Base-by-base conservation (phyloP, 2,797 vertebrate species). In the Mus minutoides region DNA sequence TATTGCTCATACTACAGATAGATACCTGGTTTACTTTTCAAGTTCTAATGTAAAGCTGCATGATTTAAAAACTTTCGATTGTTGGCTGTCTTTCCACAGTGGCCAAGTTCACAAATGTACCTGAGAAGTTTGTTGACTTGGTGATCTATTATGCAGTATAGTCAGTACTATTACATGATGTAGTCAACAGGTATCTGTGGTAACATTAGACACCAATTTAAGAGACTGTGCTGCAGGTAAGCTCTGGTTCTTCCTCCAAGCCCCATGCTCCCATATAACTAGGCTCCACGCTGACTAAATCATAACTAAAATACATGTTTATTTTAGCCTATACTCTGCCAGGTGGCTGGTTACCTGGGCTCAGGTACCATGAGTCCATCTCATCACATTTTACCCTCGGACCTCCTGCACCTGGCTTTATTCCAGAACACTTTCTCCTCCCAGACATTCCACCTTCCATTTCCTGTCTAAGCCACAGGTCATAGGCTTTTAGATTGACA, bases 1-100 rank as follows among this genome's bases (percentile, higher is more conserved):
- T 62, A n/a, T 46, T 37, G 13, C 6, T 16, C 67, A 34, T 69
- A 34, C 14, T 40, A 6, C 56, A 78, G 75, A 56, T 64, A 88
- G 49, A 67, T 75, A 92, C 16, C 31, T 84, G 71, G 1, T 54
- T 84, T n/a, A 60, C 31, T 46, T 90, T 67, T 77, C 87, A 31
- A 94, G 79, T 88, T 31, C 52, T 82, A 54, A 84, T 71, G 52
- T 62, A 95, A 94, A 77, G 26, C 43, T 73, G 89, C 19, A 26
- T 91, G 14, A 90, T 88, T 34, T 90, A 43, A 91, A 95, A 94
- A 79, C 14, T 7, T 80, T 19, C 40, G 76, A 54, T 62, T 88
- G 31, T 82, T 89, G 9, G 26, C 37, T 92, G 21, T 77, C 93
- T 96, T 88, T 93, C n/a, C 77, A 67, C 24, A 77, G 31, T 82